These are phyloP conservation scores for Amphimallon solstitiale DNA, from an alignment of 2,888 invertebrate species.

Conservation along the genomic window DNA sequence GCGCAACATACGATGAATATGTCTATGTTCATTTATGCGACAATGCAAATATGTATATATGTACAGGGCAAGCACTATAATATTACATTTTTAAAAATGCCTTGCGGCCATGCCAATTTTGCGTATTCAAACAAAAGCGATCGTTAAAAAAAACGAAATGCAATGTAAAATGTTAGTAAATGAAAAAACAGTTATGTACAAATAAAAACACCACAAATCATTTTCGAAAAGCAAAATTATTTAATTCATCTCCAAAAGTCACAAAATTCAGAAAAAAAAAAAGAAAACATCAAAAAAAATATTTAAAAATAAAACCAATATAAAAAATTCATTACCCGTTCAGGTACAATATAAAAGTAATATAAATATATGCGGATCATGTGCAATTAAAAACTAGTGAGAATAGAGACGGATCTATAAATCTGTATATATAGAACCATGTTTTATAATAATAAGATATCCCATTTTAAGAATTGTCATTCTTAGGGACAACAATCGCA, in stretches of 20 bases:
- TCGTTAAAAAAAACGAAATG: neutral
- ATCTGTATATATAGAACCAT: too few relatives aligned
- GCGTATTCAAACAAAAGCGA: neutral
- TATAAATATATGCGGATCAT: neutral
- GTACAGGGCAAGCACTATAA: too few relatives aligned
- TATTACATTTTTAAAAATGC: too few relatives aligned
- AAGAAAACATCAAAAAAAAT: neutral
- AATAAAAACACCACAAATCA: conserved; percentile 28
- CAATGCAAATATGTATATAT: too few relatives aligned
- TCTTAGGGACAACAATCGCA: too few relatives aligned
- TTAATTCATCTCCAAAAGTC: conserved; percentile 1
- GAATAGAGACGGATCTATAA: too few relatives aligned
- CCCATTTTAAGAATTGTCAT: too few relatives aligned
- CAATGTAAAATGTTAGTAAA: conserved; percentile 6
- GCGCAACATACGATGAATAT: too few relatives aligned
- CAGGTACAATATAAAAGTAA: neutral
- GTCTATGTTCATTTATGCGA: too few relatives aligned
- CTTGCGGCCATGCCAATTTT: neutral
- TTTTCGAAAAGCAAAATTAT: conserved; percentile 12
- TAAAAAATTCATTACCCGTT: too few relatives aligned
- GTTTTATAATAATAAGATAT: too few relatives aligned
- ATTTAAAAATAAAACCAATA: too few relatives aligned
- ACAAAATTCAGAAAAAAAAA: conserved; percentile 9
- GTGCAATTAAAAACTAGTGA: conserved; percentile 4
- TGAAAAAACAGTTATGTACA: conserved; percentile 25